Conservation (phyloP, 2,888 invertebrate genomes). For the Chironomus tentans region DNA sequence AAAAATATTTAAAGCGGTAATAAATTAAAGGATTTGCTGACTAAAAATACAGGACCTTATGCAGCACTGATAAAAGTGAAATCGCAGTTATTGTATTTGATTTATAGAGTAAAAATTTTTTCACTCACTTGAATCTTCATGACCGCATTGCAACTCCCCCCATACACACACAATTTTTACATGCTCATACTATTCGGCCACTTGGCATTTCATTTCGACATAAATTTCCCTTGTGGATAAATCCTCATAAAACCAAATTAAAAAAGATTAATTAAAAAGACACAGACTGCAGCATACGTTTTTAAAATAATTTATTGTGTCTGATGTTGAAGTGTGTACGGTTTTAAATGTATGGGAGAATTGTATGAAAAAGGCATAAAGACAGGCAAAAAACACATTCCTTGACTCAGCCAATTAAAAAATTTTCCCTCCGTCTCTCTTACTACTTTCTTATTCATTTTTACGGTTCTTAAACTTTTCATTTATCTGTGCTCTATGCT, state of each 20-base stretch:
- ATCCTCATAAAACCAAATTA: constrained; percentile 23
- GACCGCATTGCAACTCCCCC: not conserved
- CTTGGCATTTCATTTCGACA: not conserved
- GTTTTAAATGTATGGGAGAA: not conserved
- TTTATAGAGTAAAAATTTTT: constrained; percentile 2
- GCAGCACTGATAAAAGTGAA: constrained; percentile 22
- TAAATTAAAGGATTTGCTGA: constrained; percentile 20
- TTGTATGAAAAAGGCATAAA: not conserved
- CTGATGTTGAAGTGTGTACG: not conserved
- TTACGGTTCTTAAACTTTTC: not conserved
- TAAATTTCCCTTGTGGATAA: constrained; percentile 20
- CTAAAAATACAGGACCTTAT: not conserved
- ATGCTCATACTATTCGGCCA: not conserved
- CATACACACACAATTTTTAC: not conserved
- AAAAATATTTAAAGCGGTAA: not conserved
- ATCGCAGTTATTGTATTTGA: constrained; percentile 1
- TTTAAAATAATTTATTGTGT: constrained; percentile 23
- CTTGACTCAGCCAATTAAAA: constrained; percentile 18
- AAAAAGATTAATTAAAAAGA: constrained; percentile 10
- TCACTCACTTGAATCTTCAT: not conserved
- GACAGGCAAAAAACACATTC: not conserved
- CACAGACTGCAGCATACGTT: constrained; percentile 20
- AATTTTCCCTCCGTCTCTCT: not conserved
- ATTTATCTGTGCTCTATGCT: too few species aligned
- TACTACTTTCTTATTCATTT: not conserved